These are phyloP conservation scores for Scaptomyza flava DNA, from an alignment of 2,888 invertebrate species.

Conservation along the genomic window DNA sequence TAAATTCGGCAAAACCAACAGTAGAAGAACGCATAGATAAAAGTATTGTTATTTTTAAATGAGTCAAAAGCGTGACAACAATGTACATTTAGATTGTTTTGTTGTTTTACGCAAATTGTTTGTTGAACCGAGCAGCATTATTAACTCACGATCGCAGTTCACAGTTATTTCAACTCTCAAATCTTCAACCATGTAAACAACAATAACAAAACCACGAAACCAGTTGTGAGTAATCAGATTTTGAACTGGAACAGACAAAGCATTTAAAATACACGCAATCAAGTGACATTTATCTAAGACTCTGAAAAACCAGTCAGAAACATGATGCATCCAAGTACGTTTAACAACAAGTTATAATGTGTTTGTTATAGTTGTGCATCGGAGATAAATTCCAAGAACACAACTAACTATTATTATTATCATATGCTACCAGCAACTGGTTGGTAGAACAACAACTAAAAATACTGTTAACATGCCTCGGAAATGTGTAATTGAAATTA, in stretches of 20 bases:
- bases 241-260: slow-evolving; percentile 2
- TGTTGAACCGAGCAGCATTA: not conserved
- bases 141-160: not conserved
- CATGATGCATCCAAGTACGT: slow-evolving; percentile 17
- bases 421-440: slow-evolving; percentile 26
- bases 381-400: slow-evolving; percentile 46
- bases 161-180: not conserved
- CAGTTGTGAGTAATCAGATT: slow-evolving; percentile 26
- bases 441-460: slow-evolving; percentile 6
- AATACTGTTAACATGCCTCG: not conserved
- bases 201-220: slow-evolving; percentile 18
- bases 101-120: slow-evolving; percentile 24
- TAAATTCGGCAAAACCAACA: slow-evolving; percentile 11
- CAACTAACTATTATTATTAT: slow-evolving; percentile 33
- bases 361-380: slow-evolving; percentile 22
- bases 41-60: slow-evolving; percentile 36
- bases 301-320: slow-evolving; percentile 38
- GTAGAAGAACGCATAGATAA: slow-evolving; percentile 9
- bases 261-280: slow-evolving; percentile 27
- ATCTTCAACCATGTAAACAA: not conserved
- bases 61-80: slow-evolving; percentile 71
- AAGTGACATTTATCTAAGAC: slow-evolving; percentile 25
- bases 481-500: slow-evolving; percentile 19
- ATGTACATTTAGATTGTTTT: slow-evolving; percentile 32
- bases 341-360: slow-evolving; percentile 31